Conservation (phyloP, 2,888 invertebrate genomes). For the Steromphala cineraria region DNA sequence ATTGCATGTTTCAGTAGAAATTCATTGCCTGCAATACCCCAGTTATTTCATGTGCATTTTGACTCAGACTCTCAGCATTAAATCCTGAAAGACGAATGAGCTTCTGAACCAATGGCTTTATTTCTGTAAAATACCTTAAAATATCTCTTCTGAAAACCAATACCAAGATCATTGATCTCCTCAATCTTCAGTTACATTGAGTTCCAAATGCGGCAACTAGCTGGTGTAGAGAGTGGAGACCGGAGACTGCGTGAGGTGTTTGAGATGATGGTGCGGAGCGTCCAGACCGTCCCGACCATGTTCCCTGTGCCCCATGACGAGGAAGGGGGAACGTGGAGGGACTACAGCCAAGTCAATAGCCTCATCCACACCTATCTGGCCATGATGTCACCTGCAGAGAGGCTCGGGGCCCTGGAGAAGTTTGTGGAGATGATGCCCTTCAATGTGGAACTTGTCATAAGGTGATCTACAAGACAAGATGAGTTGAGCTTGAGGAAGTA, state of each 20-base stretch:
- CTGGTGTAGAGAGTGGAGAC: neutral
- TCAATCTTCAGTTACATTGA: neutral
- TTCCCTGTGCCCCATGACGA: constrained; percentile 39
- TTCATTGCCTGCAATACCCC: too few relatives aligned
- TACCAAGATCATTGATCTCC: too few relatives aligned
- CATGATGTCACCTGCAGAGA: constrained; percentile 46
- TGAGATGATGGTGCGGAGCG: constrained; percentile 47
- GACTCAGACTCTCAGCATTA: too few relatives aligned
- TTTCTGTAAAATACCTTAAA: too few relatives aligned
- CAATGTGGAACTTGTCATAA: constrained; percentile 56
- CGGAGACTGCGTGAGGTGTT: constrained; percentile 31
- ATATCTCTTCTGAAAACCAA: too few relatives aligned
- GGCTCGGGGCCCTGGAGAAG: constrained; percentile 46
- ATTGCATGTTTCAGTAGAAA: too few relatives aligned
- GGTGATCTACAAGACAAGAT: constrained; percentile 40
- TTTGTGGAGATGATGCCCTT: constrained; percentile 58
- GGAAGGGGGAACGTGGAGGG: constrained; percentile 41
- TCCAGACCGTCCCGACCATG: constrained; percentile 51
- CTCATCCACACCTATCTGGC: constrained; percentile 56
- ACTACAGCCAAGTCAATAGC: constrained; percentile 55
- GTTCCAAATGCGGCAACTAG: neutral
- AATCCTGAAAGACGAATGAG: too few relatives aligned
- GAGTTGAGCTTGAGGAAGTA: neutral
- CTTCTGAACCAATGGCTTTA: too few relatives aligned
- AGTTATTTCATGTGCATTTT: too few relatives aligned